Evolutionary conservation across 2,113 vertebrate species (phyloP), one percentile per base, ranked within the genome.

Genomic region (Marcusenius ussheri): DNA sequence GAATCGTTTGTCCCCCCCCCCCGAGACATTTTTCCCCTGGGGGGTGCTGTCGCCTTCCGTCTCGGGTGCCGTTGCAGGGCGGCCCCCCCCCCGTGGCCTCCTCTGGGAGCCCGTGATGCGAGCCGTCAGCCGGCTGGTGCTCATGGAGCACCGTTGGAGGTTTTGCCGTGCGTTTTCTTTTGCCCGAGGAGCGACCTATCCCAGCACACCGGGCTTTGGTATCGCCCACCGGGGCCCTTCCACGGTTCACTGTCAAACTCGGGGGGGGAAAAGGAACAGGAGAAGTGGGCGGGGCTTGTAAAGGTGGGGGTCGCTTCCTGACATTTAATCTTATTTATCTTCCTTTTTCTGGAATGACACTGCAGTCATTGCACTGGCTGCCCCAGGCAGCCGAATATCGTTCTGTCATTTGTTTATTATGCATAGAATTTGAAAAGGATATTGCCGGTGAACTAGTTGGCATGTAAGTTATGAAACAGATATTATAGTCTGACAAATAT

Each of bases 251-350:
- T 19, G 35, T 80, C 74, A 80, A 80, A 80, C n/a, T 42, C 42
- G 74, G 1, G 74, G 27, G 15, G 74, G 27, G 15, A 2, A 77
- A 77, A 77, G 24, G 74, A 80, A 35, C 35, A 42, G 74, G 74
- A 94, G 93, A 93, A 92, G 93, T 94, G 93, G 94, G 95, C 93
- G 92, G 93, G 93, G 93, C 93, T 92, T 90, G 91, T 92, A 91
- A 93, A 96, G 95, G 95, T 96, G 95, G 93, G 95, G 96, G 95
- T 96, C 96, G 96, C 94, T 96, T 96, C 96, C 96, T 95, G 93
- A 89, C 90, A 89, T 93, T 90, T 95, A 92, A 96, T 96, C 96
- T 95, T 95, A 93, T 96, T 95, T 95, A 95, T 96, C 94, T 95
- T 94, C 95, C 93, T 62, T 92, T 95, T 96, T 95, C 95, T 95